Evolutionary conservation across 2,113 vertebrate species (phyloP).

Genomic region (Hippocampus barbouri): DNA sequence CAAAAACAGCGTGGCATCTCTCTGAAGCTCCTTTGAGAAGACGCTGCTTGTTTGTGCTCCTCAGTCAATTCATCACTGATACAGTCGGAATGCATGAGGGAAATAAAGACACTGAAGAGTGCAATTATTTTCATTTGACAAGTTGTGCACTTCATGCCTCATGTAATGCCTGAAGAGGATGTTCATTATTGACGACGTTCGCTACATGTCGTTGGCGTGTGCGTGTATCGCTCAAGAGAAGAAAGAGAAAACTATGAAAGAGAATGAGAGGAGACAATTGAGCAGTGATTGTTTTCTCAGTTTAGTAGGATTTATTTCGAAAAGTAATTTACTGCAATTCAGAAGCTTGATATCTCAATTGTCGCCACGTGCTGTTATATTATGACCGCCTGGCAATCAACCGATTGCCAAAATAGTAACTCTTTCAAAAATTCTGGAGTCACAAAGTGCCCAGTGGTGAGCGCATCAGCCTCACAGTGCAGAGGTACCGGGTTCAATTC

Average conservation of each 20-base stretch:
- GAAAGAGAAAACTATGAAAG: neutral
- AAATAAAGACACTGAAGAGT: slow-evolving; percentile 20
- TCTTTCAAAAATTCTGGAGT: too few species aligned
- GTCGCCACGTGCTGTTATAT: too few species aligned
- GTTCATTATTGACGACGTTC: neutral
- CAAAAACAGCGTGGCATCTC: slow-evolving; percentile 11
- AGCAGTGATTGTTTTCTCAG: too few species aligned
- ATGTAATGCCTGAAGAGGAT: slow-evolving; percentile 5
- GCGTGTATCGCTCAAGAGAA: neutral
- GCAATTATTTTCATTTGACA: slow-evolving; percentile 44
- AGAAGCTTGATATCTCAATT: too few species aligned
- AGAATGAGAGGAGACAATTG: neutral
- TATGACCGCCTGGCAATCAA: too few species aligned
- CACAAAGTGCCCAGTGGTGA: too few species aligned
- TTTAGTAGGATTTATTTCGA: too few species aligned
- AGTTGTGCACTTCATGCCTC: slow-evolving; percentile 15
- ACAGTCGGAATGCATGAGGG: slow-evolving; percentile 19
- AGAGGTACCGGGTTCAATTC: too few species aligned
- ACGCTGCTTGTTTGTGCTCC: slow-evolving; percentile 24
- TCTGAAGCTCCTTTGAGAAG: slow-evolving; percentile 14
- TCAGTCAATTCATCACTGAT: slow-evolving; percentile 26
- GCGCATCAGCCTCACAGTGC: too few species aligned
- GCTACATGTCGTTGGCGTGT: neutral
- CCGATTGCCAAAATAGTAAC: too few species aligned
- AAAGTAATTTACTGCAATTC: too few species aligned